These are phyloP conservation scores for Carollia perspicillata DNA, from an alignment of 2,113 vertebrate species.

Conservation along the genomic window DNA sequence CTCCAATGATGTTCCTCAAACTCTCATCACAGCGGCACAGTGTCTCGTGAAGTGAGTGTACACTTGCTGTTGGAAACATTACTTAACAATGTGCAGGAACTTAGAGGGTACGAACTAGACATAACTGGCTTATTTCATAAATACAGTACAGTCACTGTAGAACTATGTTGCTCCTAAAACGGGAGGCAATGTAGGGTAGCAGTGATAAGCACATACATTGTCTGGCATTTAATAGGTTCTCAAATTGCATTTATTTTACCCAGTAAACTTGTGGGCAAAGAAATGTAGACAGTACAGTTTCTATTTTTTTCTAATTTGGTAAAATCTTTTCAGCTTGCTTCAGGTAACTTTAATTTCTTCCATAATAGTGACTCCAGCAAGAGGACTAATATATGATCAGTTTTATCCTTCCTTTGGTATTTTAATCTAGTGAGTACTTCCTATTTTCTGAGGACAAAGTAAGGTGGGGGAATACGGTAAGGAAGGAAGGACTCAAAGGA, in stretches of 20 bases:
- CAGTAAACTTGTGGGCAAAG: neutral
- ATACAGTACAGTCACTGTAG: neutral
- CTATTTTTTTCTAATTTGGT: neutral
- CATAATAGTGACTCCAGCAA: neutral
- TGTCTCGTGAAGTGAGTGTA: neutral
- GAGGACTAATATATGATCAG: neutral
- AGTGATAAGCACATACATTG: neutral
- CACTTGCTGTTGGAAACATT: neutral
- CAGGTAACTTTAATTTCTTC: neutral
- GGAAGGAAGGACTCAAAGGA: neutral
- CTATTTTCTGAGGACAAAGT: neutral
- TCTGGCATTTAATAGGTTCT: neutral
- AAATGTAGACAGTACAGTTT: neutral
- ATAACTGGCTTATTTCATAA: neutral
- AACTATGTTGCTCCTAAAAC: neutral
- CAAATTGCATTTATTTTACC: neutral
- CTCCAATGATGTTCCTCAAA: neutral
- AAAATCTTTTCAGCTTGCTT: neutral
- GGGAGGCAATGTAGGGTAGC: neutral
- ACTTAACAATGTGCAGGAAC: neutral
- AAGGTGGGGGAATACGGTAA: neutral
- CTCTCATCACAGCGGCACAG: neutral
- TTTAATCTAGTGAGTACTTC: neutral
- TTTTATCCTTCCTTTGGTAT: neutral
- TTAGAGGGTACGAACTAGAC: neutral